Percentiles rank a stretch among this genome's conserved stretches.
These are phyloP conservation scores for Tringa solitaria DNA, from an alignment of 2,113 vertebrate genomes.

Conservation along the genomic window DNA sequence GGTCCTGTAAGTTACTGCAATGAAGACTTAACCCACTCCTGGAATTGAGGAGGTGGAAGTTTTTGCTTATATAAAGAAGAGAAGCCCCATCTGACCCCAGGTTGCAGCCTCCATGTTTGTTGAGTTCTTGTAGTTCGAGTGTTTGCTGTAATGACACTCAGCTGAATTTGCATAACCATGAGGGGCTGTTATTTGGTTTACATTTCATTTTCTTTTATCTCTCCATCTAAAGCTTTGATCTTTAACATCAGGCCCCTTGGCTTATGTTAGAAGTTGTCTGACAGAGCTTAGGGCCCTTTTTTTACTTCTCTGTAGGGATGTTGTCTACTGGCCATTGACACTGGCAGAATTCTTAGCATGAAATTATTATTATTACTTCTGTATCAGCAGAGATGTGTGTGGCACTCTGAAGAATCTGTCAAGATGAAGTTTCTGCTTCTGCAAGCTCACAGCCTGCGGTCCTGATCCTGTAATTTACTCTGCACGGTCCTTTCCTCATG, in stretches of 20 bases:
- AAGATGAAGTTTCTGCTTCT: slow-evolving; percentile 36
- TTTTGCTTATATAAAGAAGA: background rate
- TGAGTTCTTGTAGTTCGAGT: background rate
- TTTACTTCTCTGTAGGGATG: background rate
- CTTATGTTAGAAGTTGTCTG: background rate
- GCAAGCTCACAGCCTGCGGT: background rate
- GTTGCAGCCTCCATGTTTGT: background rate
- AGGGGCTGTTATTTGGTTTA: background rate
- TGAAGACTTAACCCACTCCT: background rate
- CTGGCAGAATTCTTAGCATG: slow-evolving; percentile 48
- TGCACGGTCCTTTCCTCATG: slow-evolving; percentile 31
- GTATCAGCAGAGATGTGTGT: slow-evolving; percentile 49
- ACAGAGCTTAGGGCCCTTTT: background rate
- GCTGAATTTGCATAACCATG: background rate
- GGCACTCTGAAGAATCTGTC: slow-evolving; percentile 47
- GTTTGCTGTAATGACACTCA: background rate
- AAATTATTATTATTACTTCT: slow-evolving; percentile 58
- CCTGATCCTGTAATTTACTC: slow-evolving; percentile 24
- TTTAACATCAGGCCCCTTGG: background rate
- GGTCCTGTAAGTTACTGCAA: background rate
- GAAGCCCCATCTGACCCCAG: background rate
- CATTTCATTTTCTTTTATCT: background rate
- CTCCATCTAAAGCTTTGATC: background rate
- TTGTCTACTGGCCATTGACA: slow-evolving; percentile 1
- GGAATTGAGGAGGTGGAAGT: background rate